phyloP scores from a whole-genome alignment of 2,113 vertebrate genomes.

The Dendropsophus ebraccatus region DNA sequence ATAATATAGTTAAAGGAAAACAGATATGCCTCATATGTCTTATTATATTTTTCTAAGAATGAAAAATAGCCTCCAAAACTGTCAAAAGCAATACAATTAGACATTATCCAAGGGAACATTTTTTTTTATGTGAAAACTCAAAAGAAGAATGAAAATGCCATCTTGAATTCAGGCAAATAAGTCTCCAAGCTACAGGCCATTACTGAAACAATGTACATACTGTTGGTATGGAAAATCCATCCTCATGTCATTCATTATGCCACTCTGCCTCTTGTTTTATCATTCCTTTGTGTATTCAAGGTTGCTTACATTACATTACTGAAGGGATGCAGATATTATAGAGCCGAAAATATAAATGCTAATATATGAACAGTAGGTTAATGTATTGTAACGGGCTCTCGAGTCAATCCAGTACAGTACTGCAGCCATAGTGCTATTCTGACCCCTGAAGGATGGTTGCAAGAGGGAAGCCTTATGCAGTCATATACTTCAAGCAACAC shows the following conservation, averaged over 20 bases:
- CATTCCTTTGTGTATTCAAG: conserved; percentile 13
- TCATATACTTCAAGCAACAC: conserved; percentile 34
- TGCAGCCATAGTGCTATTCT: conserved; percentile 77
- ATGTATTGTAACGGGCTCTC: neutral
- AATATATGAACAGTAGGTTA: neutral
- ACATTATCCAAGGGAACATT: conserved; percentile 21
- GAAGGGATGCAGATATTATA: neutral
- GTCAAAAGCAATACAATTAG: conserved; percentile 29
- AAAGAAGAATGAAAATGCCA: conserved; percentile 29
- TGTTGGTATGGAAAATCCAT: conserved; percentile 16
- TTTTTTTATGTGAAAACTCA: conserved; percentile 16
- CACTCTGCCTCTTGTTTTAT: conserved; percentile 16
- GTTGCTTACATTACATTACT: conserved; percentile 18
- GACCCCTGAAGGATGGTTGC: conserved; percentile 83
- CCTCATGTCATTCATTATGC: conserved; percentile 25
- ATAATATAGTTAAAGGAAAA: neutral
- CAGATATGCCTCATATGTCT: neutral
- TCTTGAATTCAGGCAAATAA: neutral
- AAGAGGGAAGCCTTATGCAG: conserved; percentile 64
- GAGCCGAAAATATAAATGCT: neutral
- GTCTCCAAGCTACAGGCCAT: conserved; percentile 3
- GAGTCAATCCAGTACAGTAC: neutral
- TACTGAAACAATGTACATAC: conserved; percentile 14
- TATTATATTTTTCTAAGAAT: conserved; percentile 21
- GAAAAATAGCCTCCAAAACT: conserved; percentile 21